phyloP scores from a whole-genome alignment of 2,113 vertebrate species.

The Elephas maximus region DNA sequence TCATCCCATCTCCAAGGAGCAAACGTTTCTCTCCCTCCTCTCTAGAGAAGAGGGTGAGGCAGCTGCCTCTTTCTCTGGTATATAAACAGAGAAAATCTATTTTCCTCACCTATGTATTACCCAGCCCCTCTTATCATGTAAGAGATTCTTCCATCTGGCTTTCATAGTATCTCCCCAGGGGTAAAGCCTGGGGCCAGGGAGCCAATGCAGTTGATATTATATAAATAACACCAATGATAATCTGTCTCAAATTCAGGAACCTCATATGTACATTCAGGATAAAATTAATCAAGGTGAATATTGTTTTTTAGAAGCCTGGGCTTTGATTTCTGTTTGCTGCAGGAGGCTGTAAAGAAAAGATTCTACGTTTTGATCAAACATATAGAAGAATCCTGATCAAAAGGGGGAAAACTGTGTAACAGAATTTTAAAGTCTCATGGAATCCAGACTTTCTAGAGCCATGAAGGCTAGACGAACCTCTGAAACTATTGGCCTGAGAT shows the following conservation, averaged over 20 bases:
- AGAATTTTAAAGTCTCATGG: not conserved
- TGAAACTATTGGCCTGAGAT: not conserved
- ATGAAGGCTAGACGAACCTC: not conserved
- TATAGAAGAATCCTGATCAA: not conserved
- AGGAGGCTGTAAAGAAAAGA: not conserved
- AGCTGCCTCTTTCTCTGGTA: not conserved
- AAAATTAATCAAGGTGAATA: not conserved
- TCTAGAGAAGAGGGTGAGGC: not conserved
- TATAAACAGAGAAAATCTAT: not conserved
- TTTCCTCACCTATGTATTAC: not conserved
- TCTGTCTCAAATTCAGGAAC: conserved; percentile 26
- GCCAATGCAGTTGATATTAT: not conserved
- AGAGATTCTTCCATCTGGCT: not conserved
- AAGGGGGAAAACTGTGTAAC: not conserved
- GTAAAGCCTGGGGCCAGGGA: not conserved
- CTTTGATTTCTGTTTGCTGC: not conserved
- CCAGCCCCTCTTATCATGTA: not conserved
- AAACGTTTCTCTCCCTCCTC: not conserved
- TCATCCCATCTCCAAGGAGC: not conserved
- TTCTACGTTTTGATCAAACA: not conserved
- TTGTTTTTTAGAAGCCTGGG: not conserved
- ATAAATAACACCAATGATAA: not conserved
- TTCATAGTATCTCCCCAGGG: not conserved
- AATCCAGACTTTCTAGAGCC: not conserved
- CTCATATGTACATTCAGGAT: not conserved